Percentiles rank a stretch among this genome's conserved stretches.
phyloP scores from a whole-genome alignment of 2,113 vertebrate species.

The Eptatretus burgeri region DNA sequence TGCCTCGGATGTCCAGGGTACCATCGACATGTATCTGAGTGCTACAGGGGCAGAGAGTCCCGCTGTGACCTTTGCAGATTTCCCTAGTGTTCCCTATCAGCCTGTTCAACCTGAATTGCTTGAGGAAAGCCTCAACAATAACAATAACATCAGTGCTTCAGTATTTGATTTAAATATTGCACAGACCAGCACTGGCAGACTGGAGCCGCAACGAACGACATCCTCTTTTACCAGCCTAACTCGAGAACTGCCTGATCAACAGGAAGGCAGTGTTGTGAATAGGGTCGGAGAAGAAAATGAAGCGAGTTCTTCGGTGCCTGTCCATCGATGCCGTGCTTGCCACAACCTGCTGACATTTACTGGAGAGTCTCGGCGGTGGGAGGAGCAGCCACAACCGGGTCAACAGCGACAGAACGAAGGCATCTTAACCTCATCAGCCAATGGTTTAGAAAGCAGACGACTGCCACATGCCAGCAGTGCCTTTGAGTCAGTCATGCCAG shows the following conservation, averaged over 20 bases:
- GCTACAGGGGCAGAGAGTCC: neutral
- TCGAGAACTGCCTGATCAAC: too few relatives aligned
- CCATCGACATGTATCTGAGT: slow-evolving; percentile 2
- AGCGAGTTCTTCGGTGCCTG: slow-evolving; percentile 41
- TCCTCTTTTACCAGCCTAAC: too few relatives aligned
- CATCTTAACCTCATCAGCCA: slow-evolving; percentile 14
- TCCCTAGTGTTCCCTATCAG: neutral
- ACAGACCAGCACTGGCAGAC: too few relatives aligned
- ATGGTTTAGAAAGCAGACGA: too few relatives aligned
- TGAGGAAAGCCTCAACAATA: too few relatives aligned
- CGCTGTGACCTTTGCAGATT: neutral
- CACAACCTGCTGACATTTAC: slow-evolving; percentile 97
- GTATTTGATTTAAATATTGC: too few relatives aligned
- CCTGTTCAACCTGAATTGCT: too few relatives aligned
- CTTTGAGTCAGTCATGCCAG: too few relatives aligned
- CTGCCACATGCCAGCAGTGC: too few relatives aligned
- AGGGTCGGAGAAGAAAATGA: slow-evolving; percentile 28
- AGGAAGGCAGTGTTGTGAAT: too few relatives aligned
- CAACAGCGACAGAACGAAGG: slow-evolving; percentile 25
- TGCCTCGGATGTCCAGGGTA: neutral
- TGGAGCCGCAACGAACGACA: too few relatives aligned
- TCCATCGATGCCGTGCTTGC: slow-evolving; percentile 83
- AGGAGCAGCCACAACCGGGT: slow-evolving; percentile 44
- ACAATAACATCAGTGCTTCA: too few relatives aligned
- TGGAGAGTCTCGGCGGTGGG: slow-evolving; percentile 87